Conservation (phyloP, 2,888 invertebrate genomes). For the Gari tellinella region DNA sequence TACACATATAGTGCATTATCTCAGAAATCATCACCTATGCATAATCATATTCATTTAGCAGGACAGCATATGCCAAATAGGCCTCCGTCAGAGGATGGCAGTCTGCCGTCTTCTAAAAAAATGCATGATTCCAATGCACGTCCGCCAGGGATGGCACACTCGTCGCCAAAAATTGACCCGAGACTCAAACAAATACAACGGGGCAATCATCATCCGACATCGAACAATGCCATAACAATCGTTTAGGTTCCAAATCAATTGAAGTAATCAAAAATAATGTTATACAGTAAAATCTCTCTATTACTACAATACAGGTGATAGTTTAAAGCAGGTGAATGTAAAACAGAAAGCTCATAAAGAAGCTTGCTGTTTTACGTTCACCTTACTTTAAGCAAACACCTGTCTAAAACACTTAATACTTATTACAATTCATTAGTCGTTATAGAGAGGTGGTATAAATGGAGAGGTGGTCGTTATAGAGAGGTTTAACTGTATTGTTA, state of each 20-base stretch:
- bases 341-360: no score
- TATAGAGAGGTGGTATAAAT: no score
- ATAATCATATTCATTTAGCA: conserved; percentile 56
- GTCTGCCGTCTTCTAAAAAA: conserved; percentile 14
- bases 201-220: conserved; percentile 59
- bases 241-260: conserved; percentile 65
- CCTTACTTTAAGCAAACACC: no score
- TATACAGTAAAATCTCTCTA: no score
- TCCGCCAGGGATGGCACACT: conserved; percentile 9
- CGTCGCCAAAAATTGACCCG: conserved; percentile 41
- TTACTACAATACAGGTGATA: no score
- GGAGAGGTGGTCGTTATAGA: no score
- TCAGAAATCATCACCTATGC: conserved; percentile 76
- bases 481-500: no score
- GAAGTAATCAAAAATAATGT: no score
- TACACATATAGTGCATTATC: conserved; percentile 77
- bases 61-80: conserved; percentile 28
- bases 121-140: conserved; percentile 18
- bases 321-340: no score
- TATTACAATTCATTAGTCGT: no score
- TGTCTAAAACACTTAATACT: no score
- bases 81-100: conserved; percentile 20
- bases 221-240: conserved; percentile 78
- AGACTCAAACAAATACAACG: conserved; percentile 54
- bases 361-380: no score